A percentile compares a stretch with the other conserved stretches of the same genome.
Conservation (phyloP, 2,113 vertebrate genomes). For the Cheirogaleus medius region DNA sequence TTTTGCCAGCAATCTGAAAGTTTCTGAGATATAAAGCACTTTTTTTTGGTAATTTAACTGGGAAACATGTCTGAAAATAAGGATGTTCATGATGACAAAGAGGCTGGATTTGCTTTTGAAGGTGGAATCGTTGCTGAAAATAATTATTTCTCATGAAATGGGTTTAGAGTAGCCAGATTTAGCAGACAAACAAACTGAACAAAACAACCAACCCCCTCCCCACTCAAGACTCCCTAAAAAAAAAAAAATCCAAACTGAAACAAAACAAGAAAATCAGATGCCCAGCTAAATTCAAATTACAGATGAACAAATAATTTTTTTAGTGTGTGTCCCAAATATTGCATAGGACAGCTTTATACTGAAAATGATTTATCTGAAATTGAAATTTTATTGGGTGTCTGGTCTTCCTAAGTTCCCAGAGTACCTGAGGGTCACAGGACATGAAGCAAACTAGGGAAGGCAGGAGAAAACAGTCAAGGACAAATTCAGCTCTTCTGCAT, state of each 20-base stretch:
- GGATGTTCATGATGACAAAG: not conserved
- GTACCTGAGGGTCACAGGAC: not conserved
- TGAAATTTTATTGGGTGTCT: not conserved
- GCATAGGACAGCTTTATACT: not conserved
- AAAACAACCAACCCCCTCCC: not conserved
- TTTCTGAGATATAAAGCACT: constrained; percentile 9
- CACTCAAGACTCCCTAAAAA: not conserved
- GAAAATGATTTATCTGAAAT: not conserved
- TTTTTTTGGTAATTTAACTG: not conserved
- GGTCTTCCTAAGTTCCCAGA: not conserved
- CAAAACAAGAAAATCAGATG: not conserved
- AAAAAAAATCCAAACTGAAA: not conserved
- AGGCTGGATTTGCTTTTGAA: not conserved
- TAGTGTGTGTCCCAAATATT: not conserved
- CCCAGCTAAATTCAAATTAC: not conserved
- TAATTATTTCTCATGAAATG: not conserved
- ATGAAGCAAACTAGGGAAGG: not conserved
- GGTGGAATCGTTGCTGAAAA: not conserved
- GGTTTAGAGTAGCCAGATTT: not conserved
- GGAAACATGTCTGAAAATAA: not conserved
- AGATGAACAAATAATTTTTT: not conserved
- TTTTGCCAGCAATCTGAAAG: not conserved
- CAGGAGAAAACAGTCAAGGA: not conserved
- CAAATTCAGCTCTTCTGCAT: not conserved
- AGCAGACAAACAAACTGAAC: not conserved